These are phyloP conservation scores for Campaea margaritaria DNA, from an alignment of 2,888 invertebrate species.

Conservation along the genomic window DNA sequence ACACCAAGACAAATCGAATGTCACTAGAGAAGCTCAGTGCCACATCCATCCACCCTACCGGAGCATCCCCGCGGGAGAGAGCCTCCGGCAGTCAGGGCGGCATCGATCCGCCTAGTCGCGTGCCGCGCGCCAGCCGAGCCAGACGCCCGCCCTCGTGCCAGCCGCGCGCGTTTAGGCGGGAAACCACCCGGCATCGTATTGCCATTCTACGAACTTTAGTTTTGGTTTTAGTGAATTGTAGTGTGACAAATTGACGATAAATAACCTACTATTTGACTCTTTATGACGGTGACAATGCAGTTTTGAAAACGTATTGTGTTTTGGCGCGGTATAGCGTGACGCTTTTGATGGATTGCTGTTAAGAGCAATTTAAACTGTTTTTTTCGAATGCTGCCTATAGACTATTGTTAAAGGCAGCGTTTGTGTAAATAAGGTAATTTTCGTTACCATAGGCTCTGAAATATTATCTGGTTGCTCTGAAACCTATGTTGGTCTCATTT, in stretches of 20 bases:
- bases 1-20: conserved; percentile 22
- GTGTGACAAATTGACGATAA: not conserved
- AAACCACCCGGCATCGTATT: conserved; percentile 46
- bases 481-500: no score
- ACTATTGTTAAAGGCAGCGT: not conserved
- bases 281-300: not conserved
- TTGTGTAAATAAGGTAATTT: not conserved
- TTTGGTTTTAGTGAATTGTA: not conserved
- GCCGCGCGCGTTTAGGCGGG: conserved; percentile 78
- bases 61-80: conserved; percentile 81
- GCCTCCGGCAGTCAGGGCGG: conserved; percentile 61
- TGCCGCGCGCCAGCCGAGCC: conserved; percentile 62
- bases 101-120: conserved; percentile 74
- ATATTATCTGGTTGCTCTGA: no score
- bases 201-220: conserved; percentile 36
- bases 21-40: conserved; percentile 25
- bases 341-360: not conserved
- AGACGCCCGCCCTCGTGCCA: conserved; percentile 64
- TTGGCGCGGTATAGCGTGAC: not conserved
- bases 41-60: conserved; percentile 52
- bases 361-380: no score
- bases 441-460: no score
- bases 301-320: not conserved
- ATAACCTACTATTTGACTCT: not conserved
- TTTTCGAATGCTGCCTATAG: no score